These are phyloP conservation scores for Metacarcinus magister DNA, from an alignment of 2,888 invertebrate genomes.

Conservation along the genomic window DNA sequence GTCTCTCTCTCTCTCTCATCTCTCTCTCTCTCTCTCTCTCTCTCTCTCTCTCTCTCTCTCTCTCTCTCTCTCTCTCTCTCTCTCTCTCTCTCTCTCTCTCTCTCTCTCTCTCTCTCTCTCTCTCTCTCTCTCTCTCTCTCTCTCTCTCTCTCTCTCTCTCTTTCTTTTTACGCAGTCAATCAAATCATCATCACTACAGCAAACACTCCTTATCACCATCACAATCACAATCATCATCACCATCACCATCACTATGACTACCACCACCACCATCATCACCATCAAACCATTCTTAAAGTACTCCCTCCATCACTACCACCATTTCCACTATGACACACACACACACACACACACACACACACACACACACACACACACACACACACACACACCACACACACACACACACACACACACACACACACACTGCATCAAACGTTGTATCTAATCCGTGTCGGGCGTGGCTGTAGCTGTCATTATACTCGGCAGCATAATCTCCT, in stretches of 20 bases:
- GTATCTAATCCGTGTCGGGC: background rate
- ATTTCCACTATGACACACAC: background rate
- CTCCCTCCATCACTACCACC: background rate
- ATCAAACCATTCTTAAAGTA: too few relatives aligned
- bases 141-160: too few relatives aligned
- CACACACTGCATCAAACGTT: background rate
- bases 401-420: constrained; percentile 14
- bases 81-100: background rate
- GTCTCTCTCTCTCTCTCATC: constrained; percentile 20
- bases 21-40: background rate
- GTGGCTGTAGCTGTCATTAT: background rate
- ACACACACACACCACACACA: constrained; percentile 14
- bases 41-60: constrained; percentile 33
- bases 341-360: background rate
- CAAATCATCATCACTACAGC: background rate
- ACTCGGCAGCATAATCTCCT: background rate
- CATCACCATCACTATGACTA: background rate
- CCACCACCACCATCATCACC: background rate
- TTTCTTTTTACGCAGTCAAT: too few relatives aligned
- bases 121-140: background rate
- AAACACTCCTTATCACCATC: background rate
- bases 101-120: constrained; percentile 34
- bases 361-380: background rate
- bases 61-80: constrained; percentile 31
- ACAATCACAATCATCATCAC: background rate